These are phyloP conservation scores for Uromys caudimaculatus DNA, from an alignment of 2,797 vertebrate species.

Conservation along the genomic window DNA sequence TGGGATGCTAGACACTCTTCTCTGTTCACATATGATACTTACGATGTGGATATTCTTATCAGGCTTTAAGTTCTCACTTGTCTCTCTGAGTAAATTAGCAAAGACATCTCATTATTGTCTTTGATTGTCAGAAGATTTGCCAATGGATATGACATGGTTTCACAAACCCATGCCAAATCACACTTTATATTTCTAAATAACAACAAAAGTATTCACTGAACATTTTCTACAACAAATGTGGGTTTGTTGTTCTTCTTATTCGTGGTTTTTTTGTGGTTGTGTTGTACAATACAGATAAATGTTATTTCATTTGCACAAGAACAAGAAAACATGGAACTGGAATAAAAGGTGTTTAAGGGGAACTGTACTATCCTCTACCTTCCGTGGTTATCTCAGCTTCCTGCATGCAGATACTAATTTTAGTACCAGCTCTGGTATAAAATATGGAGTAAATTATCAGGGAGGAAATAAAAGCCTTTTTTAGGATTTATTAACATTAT, in stretches of 20 bases:
- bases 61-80: not conserved
- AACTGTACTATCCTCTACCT: not conserved
- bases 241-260: not conserved
- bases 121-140: constrained; percentile 7
- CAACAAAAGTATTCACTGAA: not conserved
- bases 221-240: constrained; percentile 42
- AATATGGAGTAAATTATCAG: not conserved
- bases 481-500: constrained; percentile 28
- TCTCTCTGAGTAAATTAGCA: not conserved
- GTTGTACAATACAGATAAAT: not conserved
- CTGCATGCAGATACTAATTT: not conserved
- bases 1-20: not conserved
- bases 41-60: not conserved
- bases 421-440: not conserved
- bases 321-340: not conserved
- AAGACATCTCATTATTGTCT: not conserved
- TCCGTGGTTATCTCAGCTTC: not conserved
- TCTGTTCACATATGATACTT: not conserved
- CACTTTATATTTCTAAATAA: not conserved
- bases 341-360: not conserved
- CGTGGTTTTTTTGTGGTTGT: constrained; percentile 12
- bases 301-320: not conserved
- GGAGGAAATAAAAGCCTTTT: not conserved
- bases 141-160: not conserved
- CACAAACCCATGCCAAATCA: not conserved